Conservation (phyloP, 2,797 vertebrate species). For the Tokudaia tokunoshimensis region DNA sequence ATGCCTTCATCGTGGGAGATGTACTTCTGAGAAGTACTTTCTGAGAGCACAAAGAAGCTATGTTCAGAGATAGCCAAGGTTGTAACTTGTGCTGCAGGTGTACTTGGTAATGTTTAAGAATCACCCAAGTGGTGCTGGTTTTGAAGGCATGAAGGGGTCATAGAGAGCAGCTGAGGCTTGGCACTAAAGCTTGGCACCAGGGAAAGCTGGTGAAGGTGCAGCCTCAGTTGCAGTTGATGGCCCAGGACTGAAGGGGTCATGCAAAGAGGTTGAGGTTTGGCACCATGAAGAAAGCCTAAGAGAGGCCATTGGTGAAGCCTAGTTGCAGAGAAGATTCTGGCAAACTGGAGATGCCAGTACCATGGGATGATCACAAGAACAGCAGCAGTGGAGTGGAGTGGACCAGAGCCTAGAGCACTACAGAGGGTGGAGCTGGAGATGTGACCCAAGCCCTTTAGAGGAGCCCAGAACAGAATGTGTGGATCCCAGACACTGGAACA, state of each 20-base stretch:
- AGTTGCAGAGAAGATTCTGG: neutral
- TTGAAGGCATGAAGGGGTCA: neutral
- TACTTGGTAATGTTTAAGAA: neutral
- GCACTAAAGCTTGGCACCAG: neutral
- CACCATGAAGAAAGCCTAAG: neutral
- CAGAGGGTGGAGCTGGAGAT: neutral
- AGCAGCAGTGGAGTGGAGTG: neutral
- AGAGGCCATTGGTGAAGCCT: neutral
- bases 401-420: neutral
- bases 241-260: neutral
- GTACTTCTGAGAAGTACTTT: neutral
- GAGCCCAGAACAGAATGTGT: neutral
- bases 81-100: neutral
- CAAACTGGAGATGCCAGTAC: neutral
- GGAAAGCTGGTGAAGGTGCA: neutral
- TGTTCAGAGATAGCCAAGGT: neutral
- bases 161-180: neutral
- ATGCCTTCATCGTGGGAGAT: neutral
- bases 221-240: neutral
- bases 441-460: neutral
- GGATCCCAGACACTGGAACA: neutral
- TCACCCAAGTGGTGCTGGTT: neutral
- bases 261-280: neutral
- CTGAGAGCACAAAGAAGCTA: neutral
- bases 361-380: neutral